Base-by-base conservation (phyloP, 2,888 invertebrate genomes). In the Ditylenchus weischeri region DNA sequence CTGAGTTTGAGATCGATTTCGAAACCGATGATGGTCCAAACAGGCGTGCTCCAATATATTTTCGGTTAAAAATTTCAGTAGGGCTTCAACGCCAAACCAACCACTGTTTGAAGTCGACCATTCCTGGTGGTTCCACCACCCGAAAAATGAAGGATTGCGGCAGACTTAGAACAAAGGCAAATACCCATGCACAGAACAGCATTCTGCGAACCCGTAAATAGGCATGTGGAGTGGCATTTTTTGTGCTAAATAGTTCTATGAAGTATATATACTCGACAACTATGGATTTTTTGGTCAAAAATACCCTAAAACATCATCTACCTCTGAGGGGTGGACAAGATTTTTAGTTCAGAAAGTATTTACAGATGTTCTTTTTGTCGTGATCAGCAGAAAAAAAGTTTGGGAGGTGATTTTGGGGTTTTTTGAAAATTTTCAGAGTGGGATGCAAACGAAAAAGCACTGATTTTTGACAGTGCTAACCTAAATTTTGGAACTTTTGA, bases 81-180 rank as follows among this genome's bases (percentile, higher is more conserved):
- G 48, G 74, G 74, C 19, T 70, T 74, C 18, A 65, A 73, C 38
- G 6, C 21, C 21, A 19, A 21, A 43, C 43, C 8, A 2, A 43
- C 43, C 54, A 54, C 13, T 54, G 54, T 54, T 70, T 77, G 65
- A 79, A 79, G 23, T 75, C 69, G 57, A 66, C 64, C 61, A 72
- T 70, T 59, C 66, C 73, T 60, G 72, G 74, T 10, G 77, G 79
- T 49, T 69, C 70, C n/a, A 76, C 68, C 7, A 78, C 73, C 4
- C 75, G 72, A 62, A 79, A 80, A 10, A 80, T 73, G 60, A 78
- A 73, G 8, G 71, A 69, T 62, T 80, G 79, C 11, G 80, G 80
- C 6, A 80, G 60, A 19, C 75, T 72, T 60, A 79, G 65, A 2
- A 76, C 18, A 47, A 75, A 72, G 0, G 80, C 79, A 19, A 67